A percentile compares a stretch with the other conserved stretches of the same genome.
Evolutionary conservation across 1,140 invertebrate species (phyloP).

Genomic region (Melitaea cinxia): DNA sequence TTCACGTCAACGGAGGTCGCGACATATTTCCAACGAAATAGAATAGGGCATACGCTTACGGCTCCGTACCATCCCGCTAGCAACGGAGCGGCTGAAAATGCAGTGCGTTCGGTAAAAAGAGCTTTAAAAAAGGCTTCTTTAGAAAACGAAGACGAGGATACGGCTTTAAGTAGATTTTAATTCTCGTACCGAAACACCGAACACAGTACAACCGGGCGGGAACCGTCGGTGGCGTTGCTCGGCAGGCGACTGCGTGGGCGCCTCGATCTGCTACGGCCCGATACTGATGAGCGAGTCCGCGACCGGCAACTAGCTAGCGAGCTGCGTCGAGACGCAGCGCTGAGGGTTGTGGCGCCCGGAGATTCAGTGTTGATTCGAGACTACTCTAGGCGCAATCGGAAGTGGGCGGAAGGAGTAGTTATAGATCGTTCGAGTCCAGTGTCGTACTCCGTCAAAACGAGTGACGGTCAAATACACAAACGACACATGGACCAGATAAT

Average conservation of each 20-base stretch:
- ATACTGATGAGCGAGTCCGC: background rate
- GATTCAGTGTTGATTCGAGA: background rate
- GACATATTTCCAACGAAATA: conserved; percentile 17
- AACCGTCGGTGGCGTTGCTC: conserved; percentile 24
- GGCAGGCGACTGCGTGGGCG: background rate
- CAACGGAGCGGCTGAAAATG: conserved; percentile 42
- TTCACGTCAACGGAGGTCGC: conserved; percentile 51
- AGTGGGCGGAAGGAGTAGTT: background rate
- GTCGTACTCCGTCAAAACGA: background rate
- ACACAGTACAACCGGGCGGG: conserved; percentile 34
- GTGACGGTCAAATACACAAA: background rate
- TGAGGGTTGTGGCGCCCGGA: background rate
- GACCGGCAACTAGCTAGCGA: background rate
- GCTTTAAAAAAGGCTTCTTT: conserved; percentile 33
- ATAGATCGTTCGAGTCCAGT: background rate
- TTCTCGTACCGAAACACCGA: conserved; percentile 35
- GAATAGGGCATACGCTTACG: conserved; percentile 9
- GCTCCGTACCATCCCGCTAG: conserved; percentile 33
- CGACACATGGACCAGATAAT: background rate
- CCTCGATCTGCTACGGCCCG: background rate
- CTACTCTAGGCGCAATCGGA: background rate
- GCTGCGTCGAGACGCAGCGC: background rate
- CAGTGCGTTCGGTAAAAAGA: conserved; percentile 29
- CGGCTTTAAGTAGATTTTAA: conserved; percentile 30
- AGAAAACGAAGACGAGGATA: conserved; percentile 20